These are phyloP conservation scores for Lipophrys pholis DNA, from an alignment of 2,113 vertebrate species.

Conservation along the genomic window DNA sequence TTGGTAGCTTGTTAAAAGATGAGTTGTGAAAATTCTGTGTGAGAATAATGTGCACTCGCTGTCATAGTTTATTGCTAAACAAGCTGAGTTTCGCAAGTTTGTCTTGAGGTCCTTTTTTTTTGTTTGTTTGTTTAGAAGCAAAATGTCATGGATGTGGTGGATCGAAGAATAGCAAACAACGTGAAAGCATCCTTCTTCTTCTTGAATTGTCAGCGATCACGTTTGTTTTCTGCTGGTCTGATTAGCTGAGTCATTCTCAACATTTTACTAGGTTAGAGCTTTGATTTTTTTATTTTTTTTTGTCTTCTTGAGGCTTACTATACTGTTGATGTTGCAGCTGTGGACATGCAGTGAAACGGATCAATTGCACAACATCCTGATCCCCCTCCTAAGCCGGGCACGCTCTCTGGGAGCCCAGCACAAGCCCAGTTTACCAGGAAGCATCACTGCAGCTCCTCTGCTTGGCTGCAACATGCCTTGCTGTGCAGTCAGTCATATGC, in stretches of 20 bases:
- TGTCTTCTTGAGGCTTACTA: slow-evolving; percentile 19
- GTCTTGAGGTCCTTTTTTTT: slow-evolving; percentile 6
- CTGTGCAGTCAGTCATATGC: slow-evolving; percentile 31
- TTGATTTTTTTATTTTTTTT: slow-evolving; percentile 3
- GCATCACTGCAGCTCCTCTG: slow-evolving; percentile 32
- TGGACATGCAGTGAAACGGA: slow-evolving; percentile 45
- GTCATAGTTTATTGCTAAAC: neutral
- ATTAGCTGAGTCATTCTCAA: neutral
- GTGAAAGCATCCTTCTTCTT: neutral
- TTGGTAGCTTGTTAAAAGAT: slow-evolving; percentile 11
- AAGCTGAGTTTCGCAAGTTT: neutral
- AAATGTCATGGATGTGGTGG: no score
- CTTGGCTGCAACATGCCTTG: slow-evolving; percentile 12
- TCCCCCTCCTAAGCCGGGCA: slow-evolving; percentile 32
- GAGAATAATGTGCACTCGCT: slow-evolving; percentile 10
- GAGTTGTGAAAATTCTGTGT: slow-evolving; percentile 15
- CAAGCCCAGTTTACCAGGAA: slow-evolving; percentile 47
- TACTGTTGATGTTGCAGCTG: slow-evolving; percentile 41
- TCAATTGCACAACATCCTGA: slow-evolving; percentile 46
- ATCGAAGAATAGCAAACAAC: neutral
- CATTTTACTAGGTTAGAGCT: neutral
- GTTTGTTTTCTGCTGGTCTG: neutral
- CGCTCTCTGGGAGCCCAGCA: slow-evolving; percentile 37
- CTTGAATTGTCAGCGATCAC: neutral
- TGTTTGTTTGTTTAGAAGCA: slow-evolving; percentile 15